phyloP scores from a whole-genome alignment of 1,140 invertebrate species.

The Adoxophyes honmai region DNA sequence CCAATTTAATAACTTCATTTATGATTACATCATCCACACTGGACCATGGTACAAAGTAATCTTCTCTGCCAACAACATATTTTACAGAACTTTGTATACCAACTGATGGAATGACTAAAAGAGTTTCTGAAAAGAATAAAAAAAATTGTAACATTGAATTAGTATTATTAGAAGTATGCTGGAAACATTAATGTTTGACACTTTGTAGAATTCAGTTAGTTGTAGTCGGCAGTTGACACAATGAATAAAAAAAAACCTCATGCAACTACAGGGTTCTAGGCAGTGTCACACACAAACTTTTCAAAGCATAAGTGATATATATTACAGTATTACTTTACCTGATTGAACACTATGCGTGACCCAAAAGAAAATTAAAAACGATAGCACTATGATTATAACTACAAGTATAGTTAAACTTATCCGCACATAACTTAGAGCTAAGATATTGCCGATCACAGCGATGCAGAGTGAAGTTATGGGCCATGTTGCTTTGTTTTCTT shows the following conservation, averaged over 20 bases:
- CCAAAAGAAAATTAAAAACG: constrained; percentile 59
- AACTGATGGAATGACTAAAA: constrained; percentile 59
- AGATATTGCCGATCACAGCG: constrained; percentile 57
- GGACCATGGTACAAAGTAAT: constrained; percentile 58
- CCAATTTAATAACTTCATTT: constrained; percentile 67
- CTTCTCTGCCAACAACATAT: constrained; percentile 58
- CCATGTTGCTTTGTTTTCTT: constrained; percentile 41
- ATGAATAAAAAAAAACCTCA: too few species aligned
- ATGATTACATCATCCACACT: constrained; percentile 67
- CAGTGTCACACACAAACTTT: too few species aligned
- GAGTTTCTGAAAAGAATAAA: constrained; percentile 46
- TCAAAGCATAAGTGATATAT: too few species aligned
- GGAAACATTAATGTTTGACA: too few species aligned
- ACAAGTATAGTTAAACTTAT: constrained; percentile 50
- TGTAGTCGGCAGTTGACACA: too few species aligned
- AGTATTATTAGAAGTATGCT: too few species aligned
- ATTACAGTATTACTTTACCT: constrained; percentile 37
- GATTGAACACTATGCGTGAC: constrained; percentile 65
- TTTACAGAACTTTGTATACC: constrained; percentile 63
- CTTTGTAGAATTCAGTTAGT: too few species aligned
- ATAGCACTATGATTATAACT: constrained; percentile 52
- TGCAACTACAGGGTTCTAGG: too few species aligned
- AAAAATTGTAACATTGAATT: background rate
- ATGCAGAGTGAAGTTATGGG: constrained; percentile 42
- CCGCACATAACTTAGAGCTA: constrained; percentile 45